These are phyloP conservation scores for Turdus rufiventris DNA, from an alignment of 2,113 vertebrate genomes.

Conservation along the genomic window DNA sequence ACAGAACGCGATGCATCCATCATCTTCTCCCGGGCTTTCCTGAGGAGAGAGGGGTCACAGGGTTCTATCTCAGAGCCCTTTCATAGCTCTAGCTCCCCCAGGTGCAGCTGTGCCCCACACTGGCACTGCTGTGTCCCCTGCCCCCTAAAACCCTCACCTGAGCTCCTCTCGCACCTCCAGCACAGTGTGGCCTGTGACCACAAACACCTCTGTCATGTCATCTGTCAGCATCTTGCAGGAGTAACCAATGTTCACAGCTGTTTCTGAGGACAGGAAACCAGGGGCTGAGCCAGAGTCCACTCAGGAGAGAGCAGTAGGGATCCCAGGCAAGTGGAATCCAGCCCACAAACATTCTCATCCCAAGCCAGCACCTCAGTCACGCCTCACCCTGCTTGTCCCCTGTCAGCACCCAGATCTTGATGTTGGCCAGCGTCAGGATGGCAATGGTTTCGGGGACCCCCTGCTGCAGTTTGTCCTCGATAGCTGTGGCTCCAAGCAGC, in stretches of 20 bases:
- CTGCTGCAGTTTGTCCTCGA: slow-evolving; percentile 94
- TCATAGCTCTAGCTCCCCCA: not conserved
- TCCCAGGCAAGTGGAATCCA: not conserved
- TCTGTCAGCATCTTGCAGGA: slow-evolving; percentile 97
- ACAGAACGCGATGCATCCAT: slow-evolving; percentile 65
- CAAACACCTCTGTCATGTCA: slow-evolving; percentile 88
- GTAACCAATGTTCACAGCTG: slow-evolving; percentile 92
- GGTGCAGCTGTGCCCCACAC: accelerated
- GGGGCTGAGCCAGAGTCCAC: not conserved
- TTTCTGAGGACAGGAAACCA: slow-evolving; percentile 73
- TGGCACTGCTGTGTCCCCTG: no score
- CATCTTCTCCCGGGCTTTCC: slow-evolving; percentile 88
- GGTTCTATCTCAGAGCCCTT: not conserved
- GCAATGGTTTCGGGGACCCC: slow-evolving; percentile 92
- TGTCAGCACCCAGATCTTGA: slow-evolving; percentile 95
- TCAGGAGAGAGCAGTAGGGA: not conserved
- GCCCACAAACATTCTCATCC: no score
- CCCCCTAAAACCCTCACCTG: slow-evolving; percentile 67
- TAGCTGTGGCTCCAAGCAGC: slow-evolving; percentile 91
- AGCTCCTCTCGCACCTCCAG: slow-evolving; percentile 90
- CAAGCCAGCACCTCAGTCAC: not conserved
- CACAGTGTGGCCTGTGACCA: slow-evolving; percentile 87
- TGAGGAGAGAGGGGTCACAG: not conserved
- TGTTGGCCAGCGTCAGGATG: slow-evolving; percentile 88
- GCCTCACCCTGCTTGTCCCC: slow-evolving; percentile 92